These are phyloP conservation scores for Atractosteus spatula DNA, from an alignment of 2,113 vertebrate species.

Conservation along the genomic window DNA sequence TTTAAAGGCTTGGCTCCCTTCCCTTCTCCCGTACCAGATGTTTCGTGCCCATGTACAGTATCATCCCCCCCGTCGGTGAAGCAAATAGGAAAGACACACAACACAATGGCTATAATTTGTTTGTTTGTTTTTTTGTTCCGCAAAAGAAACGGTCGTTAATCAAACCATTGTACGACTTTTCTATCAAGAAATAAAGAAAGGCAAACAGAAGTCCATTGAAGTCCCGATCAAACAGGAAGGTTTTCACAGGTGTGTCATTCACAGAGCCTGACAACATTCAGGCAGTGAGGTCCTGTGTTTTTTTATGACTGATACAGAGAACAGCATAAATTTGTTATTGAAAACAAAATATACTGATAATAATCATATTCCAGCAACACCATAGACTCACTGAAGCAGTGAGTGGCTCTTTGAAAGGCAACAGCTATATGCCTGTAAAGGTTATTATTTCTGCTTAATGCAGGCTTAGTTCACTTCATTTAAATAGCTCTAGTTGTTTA, in stretches of 20 bases:
- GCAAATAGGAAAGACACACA: conserved; percentile 43
- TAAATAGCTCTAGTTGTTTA: too few species aligned
- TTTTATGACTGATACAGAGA: background rate
- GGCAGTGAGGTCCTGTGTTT: background rate
- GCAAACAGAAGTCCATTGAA: conserved; percentile 54
- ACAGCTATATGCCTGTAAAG: too few species aligned
- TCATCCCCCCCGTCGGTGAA: conserved; percentile 30
- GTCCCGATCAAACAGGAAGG: conserved; percentile 47
- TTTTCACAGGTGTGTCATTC: conserved; percentile 48
- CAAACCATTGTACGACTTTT: conserved; percentile 50
- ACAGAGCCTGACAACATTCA: background rate
- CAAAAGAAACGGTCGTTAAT: conserved; percentile 55
- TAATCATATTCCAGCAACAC: too few species aligned
- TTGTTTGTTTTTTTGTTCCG: conserved; percentile 58
- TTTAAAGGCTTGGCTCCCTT: conserved; percentile 75
- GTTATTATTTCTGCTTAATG: too few species aligned
- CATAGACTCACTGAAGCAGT: too few species aligned
- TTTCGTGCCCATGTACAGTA: conserved; percentile 56
- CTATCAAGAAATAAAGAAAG: conserved; percentile 48
- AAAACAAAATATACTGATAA: too few species aligned
- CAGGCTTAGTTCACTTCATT: too few species aligned
- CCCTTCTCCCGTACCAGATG: conserved; percentile 65
- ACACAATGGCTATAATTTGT: conserved; percentile 2
- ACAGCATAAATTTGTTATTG: too few species aligned
- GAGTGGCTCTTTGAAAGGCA: too few species aligned